Evolutionary conservation across 2,888 invertebrate genomes (phyloP).

Genomic region (Furcula furcula): DNA sequence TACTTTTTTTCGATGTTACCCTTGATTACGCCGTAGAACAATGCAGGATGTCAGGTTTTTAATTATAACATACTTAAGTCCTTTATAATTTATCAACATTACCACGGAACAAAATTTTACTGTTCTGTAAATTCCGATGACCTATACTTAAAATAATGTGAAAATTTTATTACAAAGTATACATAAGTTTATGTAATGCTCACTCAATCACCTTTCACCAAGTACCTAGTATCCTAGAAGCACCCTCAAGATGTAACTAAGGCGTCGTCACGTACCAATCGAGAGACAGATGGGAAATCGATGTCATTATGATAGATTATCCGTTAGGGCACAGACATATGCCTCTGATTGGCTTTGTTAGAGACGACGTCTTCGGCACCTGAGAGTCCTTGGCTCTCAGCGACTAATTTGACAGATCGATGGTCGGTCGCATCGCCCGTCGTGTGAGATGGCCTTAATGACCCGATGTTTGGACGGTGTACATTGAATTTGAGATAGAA

Average conservation of each 20-base stretch:
- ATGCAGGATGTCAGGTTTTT: no score
- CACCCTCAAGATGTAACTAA: conserved; percentile 47
- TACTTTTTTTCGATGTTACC: no score
- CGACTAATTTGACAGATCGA: conserved; percentile 79
- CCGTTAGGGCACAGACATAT: conserved; percentile 59
- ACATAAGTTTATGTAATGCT: background rate
- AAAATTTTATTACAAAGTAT: no score
- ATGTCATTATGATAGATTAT: conserved; percentile 80
- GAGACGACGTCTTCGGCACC: conserved; percentile 63
- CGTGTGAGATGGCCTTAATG: conserved; percentile 63
- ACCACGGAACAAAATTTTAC: no score
- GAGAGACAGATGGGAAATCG: conserved; percentile 68
- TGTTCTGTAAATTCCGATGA: no score
- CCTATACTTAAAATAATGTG: no score
- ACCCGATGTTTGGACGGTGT: conserved; percentile 25
- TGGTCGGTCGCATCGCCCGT: conserved; percentile 46
- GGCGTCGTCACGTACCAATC: conserved; percentile 50
- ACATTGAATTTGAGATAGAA: conserved; percentile 1
- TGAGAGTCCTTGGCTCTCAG: conserved; percentile 55
- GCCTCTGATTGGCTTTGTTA: conserved; percentile 78
- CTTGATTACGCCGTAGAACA: no score
- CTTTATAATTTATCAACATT: no score
- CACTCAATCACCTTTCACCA: conserved; percentile 1
- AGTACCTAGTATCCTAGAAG: conserved; percentile 16
- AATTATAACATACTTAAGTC: no score